These are phyloP conservation scores for Chelonus insularis DNA, from an alignment of 1,140 invertebrate species.

Conservation along the genomic window DNA sequence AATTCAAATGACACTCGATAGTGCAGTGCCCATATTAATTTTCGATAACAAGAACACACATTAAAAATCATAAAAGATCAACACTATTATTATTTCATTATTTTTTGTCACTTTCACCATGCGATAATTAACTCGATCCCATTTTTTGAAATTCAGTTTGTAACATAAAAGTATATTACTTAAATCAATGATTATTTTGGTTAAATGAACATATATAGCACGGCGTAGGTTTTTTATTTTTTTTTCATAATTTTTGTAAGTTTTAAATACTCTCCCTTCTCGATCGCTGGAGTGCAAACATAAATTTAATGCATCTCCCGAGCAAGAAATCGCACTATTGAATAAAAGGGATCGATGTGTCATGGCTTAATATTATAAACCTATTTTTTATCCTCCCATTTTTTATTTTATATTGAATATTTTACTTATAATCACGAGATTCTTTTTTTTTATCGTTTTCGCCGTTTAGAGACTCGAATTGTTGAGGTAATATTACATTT, in stretches of 20 bases:
- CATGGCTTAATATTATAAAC: slow-evolving; percentile 19
- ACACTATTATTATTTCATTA: slow-evolving; percentile 31
- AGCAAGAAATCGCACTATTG: neutral
- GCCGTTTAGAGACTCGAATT: slow-evolving; percentile 17
- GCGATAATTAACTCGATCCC: too few species aligned
- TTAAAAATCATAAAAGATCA: slow-evolving; percentile 44
- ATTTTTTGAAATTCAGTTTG: too few species aligned
- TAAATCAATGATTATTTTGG: neutral
- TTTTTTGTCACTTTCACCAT: slow-evolving; percentile 11
- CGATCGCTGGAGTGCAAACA: neutral
- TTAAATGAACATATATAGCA: too few species aligned
- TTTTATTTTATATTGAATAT: neutral
- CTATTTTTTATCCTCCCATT: slow-evolving; percentile 8
- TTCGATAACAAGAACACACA: slow-evolving; percentile 42
- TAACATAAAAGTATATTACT: too few species aligned
- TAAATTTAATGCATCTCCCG: neutral
- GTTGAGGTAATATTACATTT: neutral
- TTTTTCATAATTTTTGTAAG: neutral
- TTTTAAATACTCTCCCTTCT: neutral
- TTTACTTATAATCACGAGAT: slow-evolving; percentile 17
- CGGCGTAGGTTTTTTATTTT: neutral
- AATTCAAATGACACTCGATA: slow-evolving; percentile 18
- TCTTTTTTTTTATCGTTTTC: slow-evolving; percentile 8
- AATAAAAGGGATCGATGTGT: slow-evolving; percentile 7
- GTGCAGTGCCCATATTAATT: slow-evolving; percentile 7